Conservation (phyloP, 2,797 vertebrate species). For the Microhierax caerulescens region DNA sequence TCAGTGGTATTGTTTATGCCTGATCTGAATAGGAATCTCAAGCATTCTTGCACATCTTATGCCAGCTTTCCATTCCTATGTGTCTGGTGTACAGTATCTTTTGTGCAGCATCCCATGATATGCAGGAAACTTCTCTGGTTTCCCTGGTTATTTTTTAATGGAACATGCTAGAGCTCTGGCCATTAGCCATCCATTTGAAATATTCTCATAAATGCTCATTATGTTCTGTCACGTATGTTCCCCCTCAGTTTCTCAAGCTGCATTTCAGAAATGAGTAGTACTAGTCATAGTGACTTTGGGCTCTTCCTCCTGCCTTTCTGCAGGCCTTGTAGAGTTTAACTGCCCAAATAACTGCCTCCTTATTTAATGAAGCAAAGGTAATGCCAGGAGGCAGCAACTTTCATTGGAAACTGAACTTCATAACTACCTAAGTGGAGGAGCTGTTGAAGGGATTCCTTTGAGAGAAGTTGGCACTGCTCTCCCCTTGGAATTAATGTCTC, state of each 20-base stretch:
- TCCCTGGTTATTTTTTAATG: not conserved
- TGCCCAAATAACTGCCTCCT: slow-evolving; percentile 19
- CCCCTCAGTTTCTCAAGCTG: not conserved
- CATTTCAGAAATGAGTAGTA: not conserved
- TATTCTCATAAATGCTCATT: not conserved
- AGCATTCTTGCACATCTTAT: not conserved
- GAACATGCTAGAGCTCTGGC: not conserved
- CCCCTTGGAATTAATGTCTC: slow-evolving; percentile 36
- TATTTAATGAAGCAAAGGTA: slow-evolving; percentile 35
- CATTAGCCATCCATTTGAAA: not conserved
- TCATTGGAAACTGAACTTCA: slow-evolving; percentile 22
- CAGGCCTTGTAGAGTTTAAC: not conserved
- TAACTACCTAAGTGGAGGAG: slow-evolving; percentile 31
- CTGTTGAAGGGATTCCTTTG: slow-evolving; percentile 53
- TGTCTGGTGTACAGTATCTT: not conserved
- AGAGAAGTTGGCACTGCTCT: slow-evolving; percentile 44
- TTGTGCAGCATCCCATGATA: not conserved
- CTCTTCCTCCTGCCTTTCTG: slow-evolving; percentile 15
- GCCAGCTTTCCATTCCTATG: not conserved
- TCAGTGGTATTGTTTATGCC: not conserved
- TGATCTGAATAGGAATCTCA: not conserved
- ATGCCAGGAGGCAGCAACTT: slow-evolving; percentile 38
- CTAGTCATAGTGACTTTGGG: not conserved
- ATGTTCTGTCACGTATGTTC: not conserved
- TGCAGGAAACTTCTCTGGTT: not conserved